Evolutionary conservation across 2,113 vertebrate species (phyloP).

Genomic region (Corythoichthys haematopterus): DNA sequence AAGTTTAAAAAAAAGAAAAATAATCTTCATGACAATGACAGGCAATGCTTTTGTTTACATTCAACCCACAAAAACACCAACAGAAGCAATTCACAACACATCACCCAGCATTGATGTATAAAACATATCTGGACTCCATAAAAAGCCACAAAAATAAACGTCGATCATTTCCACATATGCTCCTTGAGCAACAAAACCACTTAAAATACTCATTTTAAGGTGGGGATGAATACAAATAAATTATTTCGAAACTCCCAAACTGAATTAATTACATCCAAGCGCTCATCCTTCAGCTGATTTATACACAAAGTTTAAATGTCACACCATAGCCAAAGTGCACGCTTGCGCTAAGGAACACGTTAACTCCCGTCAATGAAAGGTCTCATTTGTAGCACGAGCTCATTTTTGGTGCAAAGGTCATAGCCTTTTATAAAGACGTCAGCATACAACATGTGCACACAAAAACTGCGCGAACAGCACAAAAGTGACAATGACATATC

Average conservation of each 20-base stretch:
- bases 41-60: constrained; percentile 14
- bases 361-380: constrained; percentile 37
- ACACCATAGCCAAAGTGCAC: constrained; percentile 29
- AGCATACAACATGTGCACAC: constrained; percentile 12
- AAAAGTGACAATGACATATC: neutral
- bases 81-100: constrained; percentile 19
- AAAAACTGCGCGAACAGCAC: neutral
- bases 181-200: constrained; percentile 29
- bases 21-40: constrained; percentile 30
- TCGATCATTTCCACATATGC: constrained; percentile 1
- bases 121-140: constrained; percentile 26
- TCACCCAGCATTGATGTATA: constrained; percentile 44
- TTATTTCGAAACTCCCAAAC: constrained; percentile 29
- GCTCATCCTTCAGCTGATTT: constrained; percentile 22
- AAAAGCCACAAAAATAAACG: constrained; percentile 29
- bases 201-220: constrained; percentile 48
- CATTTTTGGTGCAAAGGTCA: constrained; percentile 58
- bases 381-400: constrained; percentile 46
- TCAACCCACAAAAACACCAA: constrained; percentile 25
- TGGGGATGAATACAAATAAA: constrained; percentile 34
- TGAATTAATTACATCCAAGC: constrained; percentile 32
- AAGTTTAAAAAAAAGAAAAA: constrained; percentile 16
- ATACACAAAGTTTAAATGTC: constrained; percentile 34
- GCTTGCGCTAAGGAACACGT: constrained; percentile 35
- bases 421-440: constrained; percentile 34